phyloP scores from a whole-genome alignment of 2,888 invertebrate genomes.

The Lithophane ornitopus region DNA sequence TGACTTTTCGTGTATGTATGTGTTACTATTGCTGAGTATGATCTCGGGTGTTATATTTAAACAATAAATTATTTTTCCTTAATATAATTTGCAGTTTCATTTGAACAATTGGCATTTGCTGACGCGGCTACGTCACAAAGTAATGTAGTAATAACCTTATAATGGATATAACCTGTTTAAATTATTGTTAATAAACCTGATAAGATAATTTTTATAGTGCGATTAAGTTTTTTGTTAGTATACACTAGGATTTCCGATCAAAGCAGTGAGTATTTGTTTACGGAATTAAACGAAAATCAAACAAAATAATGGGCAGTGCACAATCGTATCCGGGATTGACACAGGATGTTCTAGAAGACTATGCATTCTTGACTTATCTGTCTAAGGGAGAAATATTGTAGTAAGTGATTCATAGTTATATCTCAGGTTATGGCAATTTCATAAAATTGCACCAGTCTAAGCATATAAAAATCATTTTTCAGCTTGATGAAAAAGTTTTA shows the following conservation, averaged over 20 bases:
- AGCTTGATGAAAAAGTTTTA: conserved; percentile 91
- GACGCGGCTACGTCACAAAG: conserved; percentile 29
- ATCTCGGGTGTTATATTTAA: conserved; percentile 82
- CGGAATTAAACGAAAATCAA: background rate
- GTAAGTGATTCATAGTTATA: conserved; percentile 84
- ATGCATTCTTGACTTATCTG: conserved; percentile 91
- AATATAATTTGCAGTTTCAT: conserved; percentile 58
- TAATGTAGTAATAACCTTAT: conserved; percentile 28
- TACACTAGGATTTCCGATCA: conserved; percentile 31
- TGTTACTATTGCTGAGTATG: conserved; percentile 83
- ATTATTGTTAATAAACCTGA: conserved; percentile 47
- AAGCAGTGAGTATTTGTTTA: conserved; percentile 13
- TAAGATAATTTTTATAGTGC: conserved; percentile 57
- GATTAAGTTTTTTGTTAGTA: conserved; percentile 45
- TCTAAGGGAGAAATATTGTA: conserved; percentile 91
- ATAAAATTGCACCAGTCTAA: background rate
- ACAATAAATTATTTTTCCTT: conserved; percentile 85
- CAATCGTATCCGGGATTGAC: conserved; percentile 88
- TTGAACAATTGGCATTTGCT: conserved; percentile 25
- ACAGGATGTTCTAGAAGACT: conserved; percentile 91
- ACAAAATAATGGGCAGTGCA: conserved; percentile 85
- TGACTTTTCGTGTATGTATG: conserved; percentile 64
- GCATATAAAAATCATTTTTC: conserved; percentile 44
- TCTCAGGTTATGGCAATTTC: background rate
- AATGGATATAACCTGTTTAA: conserved; percentile 40